These are phyloP conservation scores for Centropristis striata DNA, from an alignment of 2,113 vertebrate species.

Conservation along the genomic window DNA sequence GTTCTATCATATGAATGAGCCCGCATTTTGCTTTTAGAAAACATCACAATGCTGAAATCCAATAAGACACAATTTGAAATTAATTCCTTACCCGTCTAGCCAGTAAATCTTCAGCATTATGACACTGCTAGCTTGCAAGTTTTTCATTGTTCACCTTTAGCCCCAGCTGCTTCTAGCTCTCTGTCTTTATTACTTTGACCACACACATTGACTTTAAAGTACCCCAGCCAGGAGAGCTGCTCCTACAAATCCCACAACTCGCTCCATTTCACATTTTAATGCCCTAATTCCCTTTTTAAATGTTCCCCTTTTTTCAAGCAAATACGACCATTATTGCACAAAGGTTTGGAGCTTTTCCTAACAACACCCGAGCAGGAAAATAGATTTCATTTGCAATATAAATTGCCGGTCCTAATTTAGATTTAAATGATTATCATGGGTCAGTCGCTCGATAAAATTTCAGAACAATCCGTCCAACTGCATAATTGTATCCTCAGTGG, in stretches of 20 bases:
- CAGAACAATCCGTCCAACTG: constrained; percentile 23
- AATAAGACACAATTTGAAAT: constrained; percentile 8
- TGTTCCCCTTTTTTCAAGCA: constrained; percentile 24
- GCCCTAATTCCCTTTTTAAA: constrained; percentile 28
- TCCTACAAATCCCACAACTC: constrained; percentile 20
- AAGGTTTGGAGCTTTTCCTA: neutral
- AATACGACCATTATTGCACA: constrained; percentile 5
- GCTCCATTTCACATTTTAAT: constrained; percentile 35
- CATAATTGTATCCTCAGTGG: constrained; percentile 47
- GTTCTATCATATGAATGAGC: neutral
- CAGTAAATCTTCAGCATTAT: constrained; percentile 43
- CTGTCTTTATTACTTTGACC: constrained; percentile 56
- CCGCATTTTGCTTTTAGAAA: neutral
- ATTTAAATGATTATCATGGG: constrained; percentile 43
- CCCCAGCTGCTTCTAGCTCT: constrained; percentile 33
- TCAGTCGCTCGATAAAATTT: constrained; percentile 46
- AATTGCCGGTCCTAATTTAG: constrained; percentile 36
- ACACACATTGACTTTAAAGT: constrained; percentile 57
- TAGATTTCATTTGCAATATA: constrained; percentile 34
- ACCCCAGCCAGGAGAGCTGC: constrained; percentile 25
- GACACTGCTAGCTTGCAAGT: neutral
- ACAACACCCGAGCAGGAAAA: neutral
- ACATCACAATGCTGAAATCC: constrained; percentile 9
- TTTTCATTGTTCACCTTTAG: constrained; percentile 47
- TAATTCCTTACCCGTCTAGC: neutral